Conservation (phyloP, 2,888 invertebrate species). For the Andrena camellia region DNA sequence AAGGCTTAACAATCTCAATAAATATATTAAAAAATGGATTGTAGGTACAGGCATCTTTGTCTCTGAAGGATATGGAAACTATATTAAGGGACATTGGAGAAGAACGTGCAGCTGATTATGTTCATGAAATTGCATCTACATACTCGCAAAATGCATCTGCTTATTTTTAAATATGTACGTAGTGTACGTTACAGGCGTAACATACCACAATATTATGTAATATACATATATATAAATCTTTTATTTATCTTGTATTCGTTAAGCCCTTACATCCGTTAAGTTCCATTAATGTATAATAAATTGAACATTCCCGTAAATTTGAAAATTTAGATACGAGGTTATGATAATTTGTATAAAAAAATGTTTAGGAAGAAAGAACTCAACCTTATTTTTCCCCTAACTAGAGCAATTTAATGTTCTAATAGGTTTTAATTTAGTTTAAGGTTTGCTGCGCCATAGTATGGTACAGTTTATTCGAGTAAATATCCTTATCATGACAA, state of each 20-base stretch:
- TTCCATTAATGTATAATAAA: not conserved
- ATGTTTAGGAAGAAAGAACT: not conserved
- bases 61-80: slow-evolving; percentile 76
- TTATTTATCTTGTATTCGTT: not conserved
- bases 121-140: slow-evolving; percentile 22
- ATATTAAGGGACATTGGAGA: slow-evolving; percentile 84
- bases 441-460: no score
- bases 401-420: not conserved
- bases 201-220: not conserved
- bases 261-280: not conserved
- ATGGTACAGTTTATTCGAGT: no score
- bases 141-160: not conserved
- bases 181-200: not conserved
- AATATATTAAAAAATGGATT: slow-evolving; percentile 28
- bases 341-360: not conserved
- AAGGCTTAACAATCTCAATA: not conserved
- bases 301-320: not conserved
- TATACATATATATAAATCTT: slow-evolving; percentile 13
- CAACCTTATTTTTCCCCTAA: not conserved
- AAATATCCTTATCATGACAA: slow-evolving; percentile 4
- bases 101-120: slow-evolving; percentile 77
- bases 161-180: not conserved
- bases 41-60: slow-evolving; percentile 73
- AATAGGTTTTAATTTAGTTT: no score
- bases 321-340: slow-evolving; percentile 1